Evolutionary conservation across 2,888 invertebrate species (phyloP), one percentile per base, ranked within the genome.

Genomic region (Nasonia oneida): DNA sequence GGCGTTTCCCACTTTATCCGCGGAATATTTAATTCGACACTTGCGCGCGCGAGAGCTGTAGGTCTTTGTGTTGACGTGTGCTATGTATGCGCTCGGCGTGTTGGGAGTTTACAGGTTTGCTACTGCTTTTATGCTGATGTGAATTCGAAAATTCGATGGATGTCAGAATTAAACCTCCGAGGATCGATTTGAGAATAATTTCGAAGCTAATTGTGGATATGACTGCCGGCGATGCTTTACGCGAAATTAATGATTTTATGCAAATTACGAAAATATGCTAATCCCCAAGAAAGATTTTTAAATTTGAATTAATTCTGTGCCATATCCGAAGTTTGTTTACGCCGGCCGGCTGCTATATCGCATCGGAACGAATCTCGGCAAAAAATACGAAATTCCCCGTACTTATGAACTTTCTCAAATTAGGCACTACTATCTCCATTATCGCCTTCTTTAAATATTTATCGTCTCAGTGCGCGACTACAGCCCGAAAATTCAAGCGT

Each of bases 1-100:
- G 57, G 57, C 47, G n/a, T 47, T 42, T n/a, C 37, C 42, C 18
- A 33, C 29, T 33, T 47, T n/a, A 23, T 42, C 71, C 57, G 42
- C 78, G 71, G 77, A 71, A 78, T 73, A 83, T 64, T 64, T 37
- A 74, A 57, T 50, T 57, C 47, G n/a, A 42, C 67, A 33, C 15
- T 37, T 42, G 53, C 15, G 23, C 3, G 18, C 57, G 3, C 23
- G 61, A 61, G n/a, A 8, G 61, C 23, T 8, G 29, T 29, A 29
- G 61, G 10, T 53, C 53, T 15, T 15, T 53, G 23, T 61, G 1
- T 6, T 8, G 23, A 23, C 18, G 53, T 53, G 6, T 57, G 57
- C n/a, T n/a, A 6, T 15, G 57, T n/a, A 57, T 57, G n/a, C 57
- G 18, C 57, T 57, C 4, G 3, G 57, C n/a, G 57, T n/a, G n/a